A percentile compares a stretch with the other conserved stretches of the same genome.
Evolutionary conservation across 2,888 invertebrate species (phyloP).

Genomic region (Lithophane semibrunnea): DNA sequence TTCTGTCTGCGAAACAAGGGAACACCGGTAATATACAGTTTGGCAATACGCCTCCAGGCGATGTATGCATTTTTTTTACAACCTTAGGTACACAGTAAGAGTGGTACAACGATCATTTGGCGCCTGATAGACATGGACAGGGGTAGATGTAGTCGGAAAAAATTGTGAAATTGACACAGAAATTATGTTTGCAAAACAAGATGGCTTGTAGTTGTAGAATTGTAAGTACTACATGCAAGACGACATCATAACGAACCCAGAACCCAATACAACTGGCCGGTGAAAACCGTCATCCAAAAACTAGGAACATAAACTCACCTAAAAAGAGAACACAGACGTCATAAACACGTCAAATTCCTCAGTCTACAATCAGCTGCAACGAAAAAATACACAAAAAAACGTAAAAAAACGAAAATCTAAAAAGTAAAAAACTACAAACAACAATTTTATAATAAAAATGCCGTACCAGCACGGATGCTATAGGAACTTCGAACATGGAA

Average conservation of each 20-base stretch:
- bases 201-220: too few species aligned
- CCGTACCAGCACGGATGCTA: slow-evolving; percentile 8
- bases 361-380: slow-evolving; percentile 12
- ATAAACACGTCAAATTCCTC: slow-evolving; percentile 4
- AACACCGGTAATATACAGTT: too few species aligned
- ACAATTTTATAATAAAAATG: slow-evolving; percentile 20
- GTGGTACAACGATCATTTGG: too few species aligned
- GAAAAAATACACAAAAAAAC: slow-evolving; percentile 14
- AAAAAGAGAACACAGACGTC: background rate
- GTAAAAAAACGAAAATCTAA: slow-evolving; percentile 9
- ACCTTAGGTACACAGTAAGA: too few species aligned
- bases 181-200: too few species aligned
- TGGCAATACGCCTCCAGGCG: too few species aligned
- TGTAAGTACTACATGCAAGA: background rate
- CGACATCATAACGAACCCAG: background rate
- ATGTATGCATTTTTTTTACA: background rate
- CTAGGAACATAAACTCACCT: too few species aligned
- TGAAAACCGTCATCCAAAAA: background rate
- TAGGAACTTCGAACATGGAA: slow-evolving; percentile 14
- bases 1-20: too few species aligned
- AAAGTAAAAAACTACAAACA: background rate
- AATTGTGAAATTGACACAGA: too few species aligned
- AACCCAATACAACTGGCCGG: background rate
- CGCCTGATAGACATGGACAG: too few species aligned
- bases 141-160: too few species aligned